Conservation (phyloP, 2,113 vertebrate species). For the Cebus imitator region DNA sequence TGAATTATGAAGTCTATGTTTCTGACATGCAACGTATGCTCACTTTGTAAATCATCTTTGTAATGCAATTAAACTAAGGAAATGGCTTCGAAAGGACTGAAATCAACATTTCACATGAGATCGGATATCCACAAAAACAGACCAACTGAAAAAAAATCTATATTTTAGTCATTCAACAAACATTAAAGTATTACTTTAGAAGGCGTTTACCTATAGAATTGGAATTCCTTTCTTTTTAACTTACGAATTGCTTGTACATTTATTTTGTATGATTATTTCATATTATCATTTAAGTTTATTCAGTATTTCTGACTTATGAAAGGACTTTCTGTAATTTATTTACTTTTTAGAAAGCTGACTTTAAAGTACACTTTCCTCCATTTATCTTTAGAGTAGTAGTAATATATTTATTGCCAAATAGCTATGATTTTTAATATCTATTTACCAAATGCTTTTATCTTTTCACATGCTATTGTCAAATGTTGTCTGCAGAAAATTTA, state of each 20-base stretch:
- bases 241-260: neutral
- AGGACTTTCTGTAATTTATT: neutral
- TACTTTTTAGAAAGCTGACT: neutral
- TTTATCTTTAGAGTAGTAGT: neutral
- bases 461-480: too few relatives aligned
- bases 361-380: neutral
- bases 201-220: neutral
- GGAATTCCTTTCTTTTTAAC: neutral
- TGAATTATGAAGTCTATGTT: neutral
- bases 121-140: neutral
- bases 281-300: neutral
- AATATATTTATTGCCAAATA: neutral
- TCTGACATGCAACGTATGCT: neutral
- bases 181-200: neutral
- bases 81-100: neutral
- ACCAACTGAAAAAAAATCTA: neutral
- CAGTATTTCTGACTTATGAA: neutral
- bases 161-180: conserved; percentile 8
- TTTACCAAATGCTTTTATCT: neutral
- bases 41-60: neutral
- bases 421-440: neutral
- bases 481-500: neutral
- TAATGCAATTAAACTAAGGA: neutral
- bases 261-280: neutral
- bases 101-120: neutral